Conservation (phyloP, 2,888 invertebrate genomes). For the Oxycera nigricornis region DNA sequence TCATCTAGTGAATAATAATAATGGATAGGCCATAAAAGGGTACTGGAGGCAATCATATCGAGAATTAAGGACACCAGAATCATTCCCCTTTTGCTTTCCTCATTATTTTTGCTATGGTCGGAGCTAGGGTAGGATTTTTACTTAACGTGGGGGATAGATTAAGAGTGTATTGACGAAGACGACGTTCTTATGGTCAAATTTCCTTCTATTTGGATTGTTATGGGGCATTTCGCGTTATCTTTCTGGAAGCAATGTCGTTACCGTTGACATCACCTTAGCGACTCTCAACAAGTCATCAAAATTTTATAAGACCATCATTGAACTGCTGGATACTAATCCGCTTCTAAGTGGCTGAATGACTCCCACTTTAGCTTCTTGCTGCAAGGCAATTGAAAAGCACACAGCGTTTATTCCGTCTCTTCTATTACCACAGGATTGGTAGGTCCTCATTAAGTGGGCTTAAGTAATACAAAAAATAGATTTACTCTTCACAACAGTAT, state of each 20-base stretch:
- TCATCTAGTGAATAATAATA: constrained; percentile 25
- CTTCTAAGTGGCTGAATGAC: background rate
- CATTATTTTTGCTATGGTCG: background rate
- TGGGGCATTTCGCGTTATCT: background rate
- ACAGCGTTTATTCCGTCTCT: background rate
- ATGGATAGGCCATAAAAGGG: constrained; percentile 34
- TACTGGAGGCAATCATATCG: background rate
- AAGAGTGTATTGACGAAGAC: background rate
- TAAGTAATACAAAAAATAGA: constrained; percentile 20
- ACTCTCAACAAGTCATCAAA: background rate
- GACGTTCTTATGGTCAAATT: background rate
- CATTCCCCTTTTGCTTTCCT: background rate
- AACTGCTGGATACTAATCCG: constrained; percentile 23
- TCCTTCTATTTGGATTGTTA: constrained; percentile 15
- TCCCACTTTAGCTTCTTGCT: background rate
- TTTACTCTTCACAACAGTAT: constrained; percentile 7
- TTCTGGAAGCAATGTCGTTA: background rate
- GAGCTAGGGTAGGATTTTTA: constrained; percentile 4
- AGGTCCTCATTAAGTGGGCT: constrained; percentile 37
- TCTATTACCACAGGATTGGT: background rate
- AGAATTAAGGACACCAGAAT: background rate
- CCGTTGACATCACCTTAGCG: constrained; percentile 32
- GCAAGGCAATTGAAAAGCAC: background rate
- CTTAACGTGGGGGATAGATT: background rate
- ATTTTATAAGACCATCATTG: constrained; percentile 9